Conservation (phyloP, 2,797 vertebrate species). For the Pampus argenteus region DNA sequence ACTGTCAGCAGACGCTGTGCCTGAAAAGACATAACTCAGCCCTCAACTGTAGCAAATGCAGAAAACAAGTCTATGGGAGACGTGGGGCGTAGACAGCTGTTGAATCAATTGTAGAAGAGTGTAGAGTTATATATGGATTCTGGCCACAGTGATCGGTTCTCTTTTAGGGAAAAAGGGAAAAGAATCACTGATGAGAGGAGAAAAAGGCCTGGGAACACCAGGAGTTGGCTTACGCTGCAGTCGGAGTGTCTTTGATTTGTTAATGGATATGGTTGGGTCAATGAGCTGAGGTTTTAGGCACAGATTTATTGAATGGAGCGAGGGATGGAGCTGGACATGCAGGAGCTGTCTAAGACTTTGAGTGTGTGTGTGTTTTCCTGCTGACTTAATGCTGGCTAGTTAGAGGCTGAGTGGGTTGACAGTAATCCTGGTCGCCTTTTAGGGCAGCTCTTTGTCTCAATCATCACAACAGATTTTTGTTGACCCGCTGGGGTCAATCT, state of each 20-base stretch:
- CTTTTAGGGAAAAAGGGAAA: conserved; percentile 17
- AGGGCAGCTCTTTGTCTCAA: conserved; percentile 63
- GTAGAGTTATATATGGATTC: conserved; percentile 39
- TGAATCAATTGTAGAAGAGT: conserved; percentile 43
- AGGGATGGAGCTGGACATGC: conserved; percentile 28
- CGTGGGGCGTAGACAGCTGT: conserved; percentile 47
- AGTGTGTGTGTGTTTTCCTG: conserved; percentile 39
- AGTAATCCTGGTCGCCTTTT: conserved; percentile 57
- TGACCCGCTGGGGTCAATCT: too few relatives aligned
- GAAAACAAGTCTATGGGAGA: conserved; percentile 33
- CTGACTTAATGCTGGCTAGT: conserved; percentile 37
- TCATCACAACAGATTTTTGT: conserved; percentile 65
- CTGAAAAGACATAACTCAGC: background rate
- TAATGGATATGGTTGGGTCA: conserved; percentile 40
- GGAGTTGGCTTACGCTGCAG: conserved; percentile 27
- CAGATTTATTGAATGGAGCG: conserved; percentile 31
- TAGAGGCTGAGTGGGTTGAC: conserved; percentile 56
- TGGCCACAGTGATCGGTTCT: conserved; percentile 38
- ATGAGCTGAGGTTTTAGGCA: conserved; percentile 31
- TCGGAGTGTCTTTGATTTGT: conserved; percentile 32
- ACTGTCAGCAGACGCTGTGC: conserved; percentile 22
- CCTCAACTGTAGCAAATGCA: conserved; percentile 30
- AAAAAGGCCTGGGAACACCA: conserved; percentile 33
- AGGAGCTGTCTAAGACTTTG: conserved; percentile 13
- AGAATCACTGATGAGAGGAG: conserved; percentile 24